Evolutionary conservation across 1,140 invertebrate genomes (phyloP), one percentile per base, ranked within the genome.

Genomic region (Drosophila gunungcola): DNA sequence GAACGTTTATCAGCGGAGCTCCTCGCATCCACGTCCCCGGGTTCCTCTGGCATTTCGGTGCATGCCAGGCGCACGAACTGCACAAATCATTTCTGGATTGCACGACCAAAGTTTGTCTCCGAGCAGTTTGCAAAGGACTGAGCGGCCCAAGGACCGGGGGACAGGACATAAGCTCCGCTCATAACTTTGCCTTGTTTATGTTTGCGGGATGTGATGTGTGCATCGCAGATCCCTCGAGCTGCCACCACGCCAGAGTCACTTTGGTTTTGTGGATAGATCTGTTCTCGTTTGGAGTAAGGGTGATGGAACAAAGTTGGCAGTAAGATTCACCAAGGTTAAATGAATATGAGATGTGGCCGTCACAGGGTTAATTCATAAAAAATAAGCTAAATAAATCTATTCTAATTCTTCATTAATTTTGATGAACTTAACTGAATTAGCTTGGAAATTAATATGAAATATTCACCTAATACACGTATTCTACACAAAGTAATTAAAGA

Each of bases 21-120:
- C 16, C 27, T 46, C 29, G 11, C 27, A 21, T 56, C 43, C 48
- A 36, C 36, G 21, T 56, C 43, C 48, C 43, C 36, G 21, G 25
- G 43, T 39, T 57, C 32, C 36, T 29, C 29, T 45, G 65, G 52
- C 65, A 49, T 41, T 72, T 72, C 32, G 54, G 52, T 72, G 55
- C 72, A 62, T 38, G 57, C 48, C 42, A 42, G 58, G 63, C 62
- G 73, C 84, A 89, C 84, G 80, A 88, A 78, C 76, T 78, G 84
- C 85, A 83, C 84, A 88, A 89, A 88, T 88, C 84, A 88, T 88
- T 89, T 80, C 76, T 77, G 80, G 79, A 89, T 89, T 89, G 84
- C 84, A 88, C 60, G 67, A 75, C 16, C 72, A 89, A 88, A 88
- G 80, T 88, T 88, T 89, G 76, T 83, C 80, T 89, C 72, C 64